These are phyloP conservation scores for Pipa parva DNA, from an alignment of 2,113 vertebrate species.

Conservation along the genomic window DNA sequence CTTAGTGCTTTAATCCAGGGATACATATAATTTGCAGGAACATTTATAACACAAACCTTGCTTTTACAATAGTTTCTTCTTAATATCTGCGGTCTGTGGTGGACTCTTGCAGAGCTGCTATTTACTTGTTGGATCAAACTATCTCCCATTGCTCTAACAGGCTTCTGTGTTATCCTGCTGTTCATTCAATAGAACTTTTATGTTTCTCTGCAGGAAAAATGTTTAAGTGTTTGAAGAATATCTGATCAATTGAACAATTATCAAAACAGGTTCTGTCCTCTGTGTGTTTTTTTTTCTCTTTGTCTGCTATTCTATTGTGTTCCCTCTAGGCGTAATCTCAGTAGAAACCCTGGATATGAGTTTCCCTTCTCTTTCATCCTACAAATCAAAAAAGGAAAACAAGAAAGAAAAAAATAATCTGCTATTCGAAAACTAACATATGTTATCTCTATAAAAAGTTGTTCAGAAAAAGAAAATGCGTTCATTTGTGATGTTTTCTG, in stretches of 20 bases:
- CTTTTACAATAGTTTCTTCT: not conserved
- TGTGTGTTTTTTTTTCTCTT: constrained; percentile 1
- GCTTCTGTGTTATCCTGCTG: not conserved
- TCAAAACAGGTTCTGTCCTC: constrained; percentile 2
- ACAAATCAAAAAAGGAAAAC: not conserved
- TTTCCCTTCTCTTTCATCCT: not conserved
- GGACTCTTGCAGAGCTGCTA: not conserved
- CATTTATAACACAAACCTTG: not conserved
- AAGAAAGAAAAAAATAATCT: not conserved
- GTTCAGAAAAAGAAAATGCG: not conserved
- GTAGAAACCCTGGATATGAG: not conserved
- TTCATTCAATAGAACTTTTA: not conserved
- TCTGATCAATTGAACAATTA: constrained; percentile 13
- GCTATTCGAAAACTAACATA: not conserved
- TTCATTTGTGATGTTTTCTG: not conserved
- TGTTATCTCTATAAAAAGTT: not conserved
- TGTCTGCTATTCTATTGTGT: not conserved
- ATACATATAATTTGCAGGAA: no score
- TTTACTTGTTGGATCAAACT: not conserved
- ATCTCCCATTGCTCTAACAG: not conserved
- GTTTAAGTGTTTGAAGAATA: not conserved
- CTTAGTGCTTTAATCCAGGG: no score
- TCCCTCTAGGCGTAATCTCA: not conserved
- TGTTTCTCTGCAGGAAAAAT: not conserved
- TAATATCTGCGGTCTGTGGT: not conserved